Percentiles rank a stretch among this genome's conserved stretches.
Evolutionary conservation across 2,888 invertebrate species (phyloP).

Genomic region (Ypsolopha sequella): DNA sequence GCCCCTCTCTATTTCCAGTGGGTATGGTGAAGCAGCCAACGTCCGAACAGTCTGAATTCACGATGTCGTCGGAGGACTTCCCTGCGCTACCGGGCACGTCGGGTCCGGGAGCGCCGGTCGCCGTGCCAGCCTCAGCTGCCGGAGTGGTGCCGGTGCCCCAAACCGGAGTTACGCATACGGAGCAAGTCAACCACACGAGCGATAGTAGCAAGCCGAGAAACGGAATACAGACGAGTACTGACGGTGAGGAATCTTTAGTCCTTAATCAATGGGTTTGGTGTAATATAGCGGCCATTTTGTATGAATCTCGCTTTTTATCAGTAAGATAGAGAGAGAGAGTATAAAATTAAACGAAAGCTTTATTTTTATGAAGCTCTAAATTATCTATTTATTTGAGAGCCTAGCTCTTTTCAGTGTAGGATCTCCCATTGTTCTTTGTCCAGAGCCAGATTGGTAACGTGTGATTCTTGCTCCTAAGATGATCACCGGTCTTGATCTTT

Average conservation of each 20-base stretch:
- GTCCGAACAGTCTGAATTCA: conserved; percentile 92
- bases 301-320: no score
- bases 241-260: conserved; percentile 71
- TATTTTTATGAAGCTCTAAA: no score
- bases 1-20: conserved; percentile 57
- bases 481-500: no score
- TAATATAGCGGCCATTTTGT: no score
- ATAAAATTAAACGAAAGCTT: no score
- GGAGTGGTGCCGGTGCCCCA: conserved; percentile 9
- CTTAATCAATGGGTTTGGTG: no score
- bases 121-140: conserved; percentile 15
- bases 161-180: background rate
- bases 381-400: no score
- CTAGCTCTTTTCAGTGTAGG: no score
- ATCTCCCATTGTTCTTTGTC: no score
- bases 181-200: conserved; percentile 18
- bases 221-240: conserved; percentile 95
- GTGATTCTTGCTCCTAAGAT: no score
- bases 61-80: conserved; percentile 99
- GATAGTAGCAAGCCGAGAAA: conserved; percentile 72
- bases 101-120: conserved; percentile 67
- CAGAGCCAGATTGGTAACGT: no score
- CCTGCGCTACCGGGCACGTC: conserved; percentile 98
- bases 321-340: no score
- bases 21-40: conserved; percentile 97